A percentile compares a stretch with the other conserved stretches of the same genome.
Evolutionary conservation across 2,888 invertebrate species (phyloP).

Genomic region (Aromia moschata): DNA sequence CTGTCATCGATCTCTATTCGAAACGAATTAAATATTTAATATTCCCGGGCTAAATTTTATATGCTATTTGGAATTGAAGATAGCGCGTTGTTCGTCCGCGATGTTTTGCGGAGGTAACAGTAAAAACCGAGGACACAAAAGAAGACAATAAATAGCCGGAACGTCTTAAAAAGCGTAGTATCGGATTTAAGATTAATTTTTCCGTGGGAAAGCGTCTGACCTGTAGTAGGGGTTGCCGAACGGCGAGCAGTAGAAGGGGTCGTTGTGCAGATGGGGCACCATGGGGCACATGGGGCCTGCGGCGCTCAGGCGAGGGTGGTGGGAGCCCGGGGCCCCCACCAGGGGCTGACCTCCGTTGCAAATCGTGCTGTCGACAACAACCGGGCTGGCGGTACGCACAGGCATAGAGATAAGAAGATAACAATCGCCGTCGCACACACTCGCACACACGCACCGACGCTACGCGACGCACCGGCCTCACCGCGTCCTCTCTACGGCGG

Average conservation of each 20-base stretch:
- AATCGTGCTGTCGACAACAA: constrained; percentile 53
- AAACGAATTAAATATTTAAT: too few relatives aligned
- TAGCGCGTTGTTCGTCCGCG: too few relatives aligned
- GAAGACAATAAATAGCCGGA: too few relatives aligned
- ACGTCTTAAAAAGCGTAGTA: too few relatives aligned
- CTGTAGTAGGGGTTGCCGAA: constrained; percentile 69
- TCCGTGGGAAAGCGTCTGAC: constrained; percentile 62
- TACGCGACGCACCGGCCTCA: constrained; percentile 5
- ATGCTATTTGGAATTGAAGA: too few relatives aligned
- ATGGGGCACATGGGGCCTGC: constrained; percentile 30
- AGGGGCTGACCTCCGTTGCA: constrained; percentile 58
- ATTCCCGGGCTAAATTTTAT: too few relatives aligned
- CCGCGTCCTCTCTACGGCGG: too few relatives aligned
- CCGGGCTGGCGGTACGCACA: constrained; percentile 27
- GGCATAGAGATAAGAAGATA: constrained; percentile 27
- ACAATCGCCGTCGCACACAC: neutral
- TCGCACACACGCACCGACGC: neutral
- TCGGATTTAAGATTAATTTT: too few relatives aligned
- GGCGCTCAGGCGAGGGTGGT: constrained; percentile 53
- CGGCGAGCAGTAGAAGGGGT: constrained; percentile 70
- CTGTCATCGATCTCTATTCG: too few relatives aligned
- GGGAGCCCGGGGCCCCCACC: constrained; percentile 57
- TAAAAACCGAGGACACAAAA: too few relatives aligned
- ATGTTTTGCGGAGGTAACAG: too few relatives aligned
- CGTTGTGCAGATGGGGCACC: constrained; percentile 63